phyloP scores from a whole-genome alignment of 2,888 invertebrate genomes.

The Leptopilina syphax region DNA sequence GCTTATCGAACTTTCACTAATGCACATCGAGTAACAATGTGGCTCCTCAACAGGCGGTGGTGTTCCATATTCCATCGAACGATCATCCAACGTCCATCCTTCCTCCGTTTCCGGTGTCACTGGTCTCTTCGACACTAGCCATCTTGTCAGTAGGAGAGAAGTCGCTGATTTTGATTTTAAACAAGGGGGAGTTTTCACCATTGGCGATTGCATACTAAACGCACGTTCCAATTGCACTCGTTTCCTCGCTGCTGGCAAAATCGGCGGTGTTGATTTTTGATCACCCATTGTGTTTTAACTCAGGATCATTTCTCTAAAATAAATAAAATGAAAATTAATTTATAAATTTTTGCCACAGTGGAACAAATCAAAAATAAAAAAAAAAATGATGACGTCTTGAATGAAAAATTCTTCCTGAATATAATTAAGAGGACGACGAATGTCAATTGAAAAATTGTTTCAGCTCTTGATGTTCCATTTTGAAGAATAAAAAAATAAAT shows the following conservation, averaged over 20 bases:
- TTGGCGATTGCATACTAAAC: conserved; percentile 61
- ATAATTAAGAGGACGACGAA: conserved; percentile 53
- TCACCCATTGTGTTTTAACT: conserved; percentile 22
- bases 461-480: conserved; percentile 49
- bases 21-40: conserved; percentile 82
- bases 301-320: background rate
- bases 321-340: background rate
- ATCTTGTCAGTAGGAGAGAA: conserved; percentile 63
- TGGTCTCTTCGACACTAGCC: conserved; percentile 59
- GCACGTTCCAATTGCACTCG: conserved; percentile 69
- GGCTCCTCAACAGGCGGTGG: conserved; percentile 86
- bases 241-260: conserved; percentile 58
- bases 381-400: conserved; percentile 15
- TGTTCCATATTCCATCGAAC: conserved; percentile 87
- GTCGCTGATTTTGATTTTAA: conserved; percentile 63
- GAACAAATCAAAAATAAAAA: background rate
- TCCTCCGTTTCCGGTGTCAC: conserved; percentile 52
- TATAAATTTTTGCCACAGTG: too few species aligned
- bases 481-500: background rate
- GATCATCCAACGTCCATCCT: conserved; percentile 57
- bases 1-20: conserved; percentile 88
- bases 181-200: conserved; percentile 43
- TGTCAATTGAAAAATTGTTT: conserved; percentile 72
- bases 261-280: conserved; percentile 51
- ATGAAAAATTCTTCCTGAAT: conserved; percentile 25